Evolutionary conservation across 2,797 vertebrate genomes (phyloP).

Genomic region (Allenopithecus nigroviridis): DNA sequence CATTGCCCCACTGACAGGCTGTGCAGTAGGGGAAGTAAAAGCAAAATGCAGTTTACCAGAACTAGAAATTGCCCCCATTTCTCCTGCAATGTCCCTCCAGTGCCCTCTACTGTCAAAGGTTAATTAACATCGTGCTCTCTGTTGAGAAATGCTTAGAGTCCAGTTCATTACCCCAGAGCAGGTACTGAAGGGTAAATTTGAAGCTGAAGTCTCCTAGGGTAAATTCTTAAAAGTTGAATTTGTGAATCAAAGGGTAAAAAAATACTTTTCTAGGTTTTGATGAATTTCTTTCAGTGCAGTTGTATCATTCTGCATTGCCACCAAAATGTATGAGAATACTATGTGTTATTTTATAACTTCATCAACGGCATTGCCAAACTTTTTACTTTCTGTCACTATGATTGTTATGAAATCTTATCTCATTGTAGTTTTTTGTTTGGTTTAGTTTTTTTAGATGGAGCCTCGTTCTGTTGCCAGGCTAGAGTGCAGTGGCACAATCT

Average conservation of each 20-base stretch:
- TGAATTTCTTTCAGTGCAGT: neutral
- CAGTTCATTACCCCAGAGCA: neutral
- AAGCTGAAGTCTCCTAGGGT: neutral
- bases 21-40: neutral
- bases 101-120: slow-evolving; percentile 51
- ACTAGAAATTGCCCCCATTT: neutral
- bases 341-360: neutral
- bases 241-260: neutral
- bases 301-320: neutral
- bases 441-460: neutral
- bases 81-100: neutral
- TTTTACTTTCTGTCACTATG: neutral
- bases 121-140: neutral
- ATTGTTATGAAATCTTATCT: neutral
- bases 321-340: neutral
- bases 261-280: neutral
- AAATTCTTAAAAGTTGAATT: neutral
- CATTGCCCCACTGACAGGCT: neutral
- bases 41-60: neutral
- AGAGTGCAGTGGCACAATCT: neutral
- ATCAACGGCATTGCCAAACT: neutral
- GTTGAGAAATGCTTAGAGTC: neutral
- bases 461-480: neutral
- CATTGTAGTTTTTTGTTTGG: neutral
- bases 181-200: neutral